Conservation (phyloP, 2,113 vertebrate species). For the Solenodon paradoxus region DNA sequence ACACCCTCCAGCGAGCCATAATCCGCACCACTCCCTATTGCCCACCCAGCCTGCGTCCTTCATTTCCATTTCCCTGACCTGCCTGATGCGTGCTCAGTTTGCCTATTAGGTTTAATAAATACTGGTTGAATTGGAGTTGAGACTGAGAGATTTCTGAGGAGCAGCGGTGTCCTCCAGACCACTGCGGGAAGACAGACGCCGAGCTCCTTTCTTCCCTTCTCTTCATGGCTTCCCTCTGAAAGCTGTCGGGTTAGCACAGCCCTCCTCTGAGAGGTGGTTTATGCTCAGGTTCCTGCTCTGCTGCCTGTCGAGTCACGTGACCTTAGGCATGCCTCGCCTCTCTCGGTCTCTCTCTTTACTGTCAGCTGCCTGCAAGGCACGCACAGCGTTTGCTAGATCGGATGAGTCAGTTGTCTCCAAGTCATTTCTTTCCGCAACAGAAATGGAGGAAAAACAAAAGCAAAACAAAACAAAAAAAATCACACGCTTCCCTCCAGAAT, state of each 20-base stretch:
- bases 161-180: accelerated
- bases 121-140: accelerated
- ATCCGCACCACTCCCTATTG: background rate
- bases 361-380: background rate
- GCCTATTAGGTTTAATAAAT: too few species aligned
- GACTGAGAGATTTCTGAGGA: background rate
- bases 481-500: background rate
- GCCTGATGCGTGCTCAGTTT: background rate
- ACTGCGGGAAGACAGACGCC: background rate
- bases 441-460: background rate
- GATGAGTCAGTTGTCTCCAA: background rate
- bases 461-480: background rate
- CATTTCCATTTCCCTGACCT: background rate
- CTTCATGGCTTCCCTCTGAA: background rate
- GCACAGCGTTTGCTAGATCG: background rate
- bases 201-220: background rate
- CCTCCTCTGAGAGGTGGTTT: background rate
- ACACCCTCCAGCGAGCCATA: background rate
- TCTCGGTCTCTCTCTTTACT: background rate
- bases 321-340: background rate
- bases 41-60: too few species aligned
- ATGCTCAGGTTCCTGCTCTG: background rate
- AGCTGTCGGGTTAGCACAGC: background rate
- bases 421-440: background rate
- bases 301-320: background rate